Evolutionary conservation across 1,140 invertebrate species (phyloP).

Genomic region (Drosophila virilis): DNA sequence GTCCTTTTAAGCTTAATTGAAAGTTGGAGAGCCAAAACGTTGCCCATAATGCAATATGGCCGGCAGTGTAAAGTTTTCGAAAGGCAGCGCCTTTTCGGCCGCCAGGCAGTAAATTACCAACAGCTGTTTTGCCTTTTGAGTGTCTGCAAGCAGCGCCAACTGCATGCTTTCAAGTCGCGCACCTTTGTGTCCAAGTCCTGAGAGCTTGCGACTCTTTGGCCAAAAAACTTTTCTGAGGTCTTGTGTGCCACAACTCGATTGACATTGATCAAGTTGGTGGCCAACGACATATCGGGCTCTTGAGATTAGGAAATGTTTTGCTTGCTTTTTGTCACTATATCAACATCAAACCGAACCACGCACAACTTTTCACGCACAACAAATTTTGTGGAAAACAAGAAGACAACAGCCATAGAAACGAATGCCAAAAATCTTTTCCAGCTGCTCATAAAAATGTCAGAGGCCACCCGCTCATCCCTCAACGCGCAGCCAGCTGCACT

Average conservation of each 20-base stretch:
- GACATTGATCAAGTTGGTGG: constrained; percentile 20
- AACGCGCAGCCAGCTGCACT: neutral
- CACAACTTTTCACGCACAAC: constrained; percentile 69
- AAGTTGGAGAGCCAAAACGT: constrained; percentile 50
- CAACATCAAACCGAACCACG: constrained; percentile 39
- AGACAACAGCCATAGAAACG: constrained; percentile 20
- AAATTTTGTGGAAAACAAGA: constrained; percentile 72
- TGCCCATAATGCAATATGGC: constrained; percentile 58
- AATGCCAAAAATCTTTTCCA: constrained; percentile 71
- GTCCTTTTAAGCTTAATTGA: constrained; percentile 77
- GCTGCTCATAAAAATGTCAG: constrained; percentile 78
- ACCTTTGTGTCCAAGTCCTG: neutral
- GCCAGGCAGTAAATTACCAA: constrained; percentile 67
- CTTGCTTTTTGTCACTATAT: constrained; percentile 31
- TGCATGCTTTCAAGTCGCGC: constrained; percentile 5
- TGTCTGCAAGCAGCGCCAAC: constrained; percentile 20
- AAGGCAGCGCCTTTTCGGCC: constrained; percentile 31
- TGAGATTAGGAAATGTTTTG: constrained; percentile 14
- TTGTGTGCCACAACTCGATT: constrained; percentile 13
- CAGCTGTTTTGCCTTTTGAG: constrained; percentile 58
- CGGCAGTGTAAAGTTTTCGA: constrained; percentile 54
- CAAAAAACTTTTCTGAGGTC: constrained; percentile 2
- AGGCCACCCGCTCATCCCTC: constrained; percentile 8
- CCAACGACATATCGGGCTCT: neutral
- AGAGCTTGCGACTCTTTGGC: neutral